Evolutionary conservation across 1,140 invertebrate species (phyloP).

Genomic region (Zophobas atratus): DNA sequence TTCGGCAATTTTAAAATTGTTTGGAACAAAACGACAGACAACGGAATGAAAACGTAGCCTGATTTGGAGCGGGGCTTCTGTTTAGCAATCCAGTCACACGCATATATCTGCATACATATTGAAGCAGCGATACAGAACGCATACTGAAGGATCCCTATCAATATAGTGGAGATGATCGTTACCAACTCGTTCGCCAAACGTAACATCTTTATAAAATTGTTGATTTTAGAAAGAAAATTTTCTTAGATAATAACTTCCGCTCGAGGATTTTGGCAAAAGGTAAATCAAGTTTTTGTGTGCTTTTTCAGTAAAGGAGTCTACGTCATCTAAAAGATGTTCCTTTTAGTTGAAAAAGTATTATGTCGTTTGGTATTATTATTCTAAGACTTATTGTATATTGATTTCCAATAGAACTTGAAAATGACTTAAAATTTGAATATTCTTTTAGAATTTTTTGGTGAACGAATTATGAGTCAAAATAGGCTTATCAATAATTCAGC

Average conservation of each 20-base stretch:
- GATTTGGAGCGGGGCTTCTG: conserved; percentile 10
- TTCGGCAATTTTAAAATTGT: conserved; percentile 37
- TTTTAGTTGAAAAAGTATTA: too few relatives aligned
- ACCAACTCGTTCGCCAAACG: conserved; percentile 22
- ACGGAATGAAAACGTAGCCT: conserved; percentile 27
- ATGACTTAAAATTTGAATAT: too few relatives aligned
- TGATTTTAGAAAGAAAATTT: neutral
- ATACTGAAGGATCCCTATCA: conserved; percentile 36
- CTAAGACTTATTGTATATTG: too few relatives aligned
- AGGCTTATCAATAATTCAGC: too few relatives aligned
- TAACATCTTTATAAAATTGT: conserved; percentile 28
- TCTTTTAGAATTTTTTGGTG: too few relatives aligned
- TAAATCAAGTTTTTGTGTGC: too few relatives aligned
- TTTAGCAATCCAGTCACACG: conserved; percentile 34
- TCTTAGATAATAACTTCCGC: neutral
- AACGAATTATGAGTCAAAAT: too few relatives aligned
- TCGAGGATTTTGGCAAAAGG: neutral
- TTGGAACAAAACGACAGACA: conserved; percentile 19
- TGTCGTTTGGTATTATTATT: too few relatives aligned
- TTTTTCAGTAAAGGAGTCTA: too few relatives aligned
- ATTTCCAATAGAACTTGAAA: too few relatives aligned
- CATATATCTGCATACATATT: conserved; percentile 42
- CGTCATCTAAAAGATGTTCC: too few relatives aligned
- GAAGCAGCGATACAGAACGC: conserved; percentile 38
- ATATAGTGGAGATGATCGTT: conserved; percentile 37